Percentiles rank a stretch among this genome's conserved stretches.
Conservation (phyloP, 2,113 vertebrate species). For the Marmota flaviventris region DNA sequence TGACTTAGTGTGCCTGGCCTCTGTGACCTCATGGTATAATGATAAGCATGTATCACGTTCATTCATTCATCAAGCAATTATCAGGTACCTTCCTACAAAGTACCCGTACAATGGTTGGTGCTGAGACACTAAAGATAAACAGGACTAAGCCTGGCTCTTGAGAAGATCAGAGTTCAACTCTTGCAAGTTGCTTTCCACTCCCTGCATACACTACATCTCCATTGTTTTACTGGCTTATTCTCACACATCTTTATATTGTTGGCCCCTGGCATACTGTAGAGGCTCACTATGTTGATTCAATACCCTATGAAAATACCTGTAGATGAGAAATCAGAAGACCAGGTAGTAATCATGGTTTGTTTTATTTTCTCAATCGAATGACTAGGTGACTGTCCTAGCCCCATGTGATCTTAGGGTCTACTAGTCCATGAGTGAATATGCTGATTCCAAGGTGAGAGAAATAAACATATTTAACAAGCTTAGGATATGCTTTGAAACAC, state of each 20-base stretch:
- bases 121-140: not conserved
- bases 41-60: not conserved
- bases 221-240: not conserved
- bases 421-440: not conserved
- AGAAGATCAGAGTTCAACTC: not conserved
- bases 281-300: not conserved
- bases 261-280: not conserved
- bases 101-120: not conserved
- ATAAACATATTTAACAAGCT: constrained; percentile 66
- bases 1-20: not conserved
- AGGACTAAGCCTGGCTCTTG: not conserved
- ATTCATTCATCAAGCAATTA: not conserved
- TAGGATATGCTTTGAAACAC: constrained; percentile 54
- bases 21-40: not conserved
- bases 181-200: not conserved
- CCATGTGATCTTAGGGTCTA: not conserved
- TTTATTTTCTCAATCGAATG: not conserved
- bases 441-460: not conserved
- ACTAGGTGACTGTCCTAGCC: not conserved
- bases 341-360: not conserved
- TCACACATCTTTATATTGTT: not conserved
- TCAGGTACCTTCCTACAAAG: not conserved
- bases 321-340: not conserved
- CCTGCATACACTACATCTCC: not conserved
- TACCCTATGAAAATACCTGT: not conserved